A percentile compares a stretch with the other conserved stretches of the same genome.
Conservation (phyloP, 1,140 invertebrate species). For the Tetramorium simillimum region DNA sequence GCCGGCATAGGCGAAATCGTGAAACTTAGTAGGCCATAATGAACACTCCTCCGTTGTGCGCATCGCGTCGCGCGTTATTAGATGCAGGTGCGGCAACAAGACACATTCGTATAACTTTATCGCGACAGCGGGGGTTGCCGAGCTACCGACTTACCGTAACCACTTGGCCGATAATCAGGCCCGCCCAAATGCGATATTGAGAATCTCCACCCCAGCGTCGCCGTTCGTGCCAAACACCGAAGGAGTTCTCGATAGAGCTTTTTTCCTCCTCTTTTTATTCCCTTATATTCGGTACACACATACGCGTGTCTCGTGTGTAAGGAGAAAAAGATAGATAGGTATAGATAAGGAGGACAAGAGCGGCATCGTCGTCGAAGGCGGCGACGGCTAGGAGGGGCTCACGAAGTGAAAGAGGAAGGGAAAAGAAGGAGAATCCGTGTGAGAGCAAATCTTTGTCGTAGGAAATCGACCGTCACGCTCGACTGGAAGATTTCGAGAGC, state of each 20-base stretch:
- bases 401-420: slow-evolving; percentile 8
- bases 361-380: background rate
- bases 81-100: background rate
- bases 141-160: slow-evolving; percentile 60
- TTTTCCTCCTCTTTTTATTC: slow-evolving; percentile 5
- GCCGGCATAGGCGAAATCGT: background rate
- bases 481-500: slow-evolving; percentile 71
- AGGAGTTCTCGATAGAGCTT: slow-evolving; percentile 60
- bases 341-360: background rate
- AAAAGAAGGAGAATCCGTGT: slow-evolving; percentile 62
- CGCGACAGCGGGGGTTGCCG: background rate
- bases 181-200: slow-evolving; percentile 60
- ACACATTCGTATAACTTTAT: slow-evolving; percentile 31
- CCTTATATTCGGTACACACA: slow-evolving; percentile 21
- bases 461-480: slow-evolving; percentile 78
- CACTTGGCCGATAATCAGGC: slow-evolving; percentile 68
- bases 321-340: slow-evolving; percentile 47
- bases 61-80: slow-evolving; percentile 5
- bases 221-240: slow-evolving; percentile 13
- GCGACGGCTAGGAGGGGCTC: background rate
- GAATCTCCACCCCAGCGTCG: slow-evolving; percentile 32
- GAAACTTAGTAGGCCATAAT: background rate
- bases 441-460: slow-evolving; percentile 79
- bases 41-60: background rate
- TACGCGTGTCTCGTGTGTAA: slow-evolving; percentile 63